A percentile compares a stretch with the other conserved stretches of the same genome.
phyloP scores from a whole-genome alignment of 2,797 vertebrate genomes.

The Alosa sapidissima region DNA sequence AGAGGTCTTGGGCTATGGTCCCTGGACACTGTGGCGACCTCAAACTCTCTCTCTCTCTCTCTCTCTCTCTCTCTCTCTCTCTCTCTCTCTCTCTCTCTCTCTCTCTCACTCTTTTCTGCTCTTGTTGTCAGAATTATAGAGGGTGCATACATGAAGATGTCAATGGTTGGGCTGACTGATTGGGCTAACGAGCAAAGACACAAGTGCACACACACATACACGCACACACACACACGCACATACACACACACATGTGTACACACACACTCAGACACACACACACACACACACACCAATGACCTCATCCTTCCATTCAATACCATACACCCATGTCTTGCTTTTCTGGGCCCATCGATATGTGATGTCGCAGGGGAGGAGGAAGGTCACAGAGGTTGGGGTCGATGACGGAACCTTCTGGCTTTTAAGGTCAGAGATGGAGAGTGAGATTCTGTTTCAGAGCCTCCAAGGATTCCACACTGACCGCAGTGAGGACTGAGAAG shows the following conservation, averaged over 20 bases:
- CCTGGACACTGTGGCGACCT: neutral
- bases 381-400: neutral
- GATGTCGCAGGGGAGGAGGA: neutral
- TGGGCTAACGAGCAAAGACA: neutral
- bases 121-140: neutral
- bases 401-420: neutral
- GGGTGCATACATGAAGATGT: constrained; percentile 6
- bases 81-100: neutral
- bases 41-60: neutral
- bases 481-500: neutral
- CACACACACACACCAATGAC: neutral
- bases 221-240: constrained; percentile 7
- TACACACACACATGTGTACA: neutral
- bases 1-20: neutral
- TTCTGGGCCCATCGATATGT: neutral
- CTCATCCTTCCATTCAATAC: neutral
- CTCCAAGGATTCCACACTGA: neutral
- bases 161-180: constrained; percentile 7
- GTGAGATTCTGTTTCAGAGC: neutral
- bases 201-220: neutral
- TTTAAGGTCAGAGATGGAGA: neutral
- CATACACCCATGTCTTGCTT: neutral
- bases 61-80: neutral
- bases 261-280: constrained; percentile 7
- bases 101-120: neutral